A percentile compares a stretch with the other conserved stretches of the same genome.
These are phyloP conservation scores for Lanius ludovicianus DNA, from an alignment of 2,113 vertebrate species.

Conservation along the genomic window DNA sequence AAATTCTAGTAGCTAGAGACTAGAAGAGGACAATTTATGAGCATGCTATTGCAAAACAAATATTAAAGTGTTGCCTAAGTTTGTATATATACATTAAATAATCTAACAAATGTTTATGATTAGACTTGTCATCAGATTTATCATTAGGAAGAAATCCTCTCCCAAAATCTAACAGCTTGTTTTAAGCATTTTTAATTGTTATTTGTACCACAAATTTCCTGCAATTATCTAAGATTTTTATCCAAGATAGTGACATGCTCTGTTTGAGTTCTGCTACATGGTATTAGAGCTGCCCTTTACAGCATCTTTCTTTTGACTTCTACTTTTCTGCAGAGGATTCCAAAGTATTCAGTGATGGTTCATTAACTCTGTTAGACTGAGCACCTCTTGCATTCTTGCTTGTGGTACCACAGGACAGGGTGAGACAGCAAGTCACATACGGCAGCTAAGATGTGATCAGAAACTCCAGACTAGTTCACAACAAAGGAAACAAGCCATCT, in stretches of 20 bases:
- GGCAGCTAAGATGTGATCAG: not conserved
- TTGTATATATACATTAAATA: not conserved
- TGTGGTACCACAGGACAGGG: not conserved
- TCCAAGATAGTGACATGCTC: not conserved
- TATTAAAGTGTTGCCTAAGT: not conserved
- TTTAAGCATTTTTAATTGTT: not conserved
- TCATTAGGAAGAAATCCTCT: not conserved
- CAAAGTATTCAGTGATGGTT: not conserved
- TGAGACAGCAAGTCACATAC: not conserved
- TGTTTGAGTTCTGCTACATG: not conserved
- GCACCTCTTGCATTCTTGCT: not conserved
- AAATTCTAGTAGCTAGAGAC: not conserved
- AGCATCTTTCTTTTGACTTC: not conserved
- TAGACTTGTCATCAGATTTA: not conserved
- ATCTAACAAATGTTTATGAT: not conserved
- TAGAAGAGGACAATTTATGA: not conserved
- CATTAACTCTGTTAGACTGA: not conserved
- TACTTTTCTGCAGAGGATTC: not conserved
- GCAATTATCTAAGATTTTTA: not conserved
- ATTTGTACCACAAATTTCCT: not conserved
- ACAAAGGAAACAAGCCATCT: not conserved
- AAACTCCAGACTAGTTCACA: not conserved
- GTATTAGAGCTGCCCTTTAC: not conserved
- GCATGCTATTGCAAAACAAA: not conserved
- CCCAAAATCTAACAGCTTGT: fast-evolving